Conservation (phyloP, 2,888 invertebrate species). For the Lypha dubia region DNA sequence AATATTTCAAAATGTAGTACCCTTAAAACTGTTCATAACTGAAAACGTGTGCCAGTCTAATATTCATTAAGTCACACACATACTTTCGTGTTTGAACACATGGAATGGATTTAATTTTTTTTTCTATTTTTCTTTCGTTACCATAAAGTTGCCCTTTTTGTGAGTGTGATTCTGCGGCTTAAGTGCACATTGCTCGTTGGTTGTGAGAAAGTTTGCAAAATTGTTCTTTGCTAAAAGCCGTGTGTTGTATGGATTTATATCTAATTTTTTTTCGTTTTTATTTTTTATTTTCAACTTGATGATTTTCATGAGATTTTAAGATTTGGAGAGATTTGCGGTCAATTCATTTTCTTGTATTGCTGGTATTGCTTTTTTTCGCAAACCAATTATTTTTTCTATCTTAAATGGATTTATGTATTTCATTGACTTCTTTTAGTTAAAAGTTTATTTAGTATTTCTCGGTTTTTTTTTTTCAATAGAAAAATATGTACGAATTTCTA, state of each 20-base stretch:
- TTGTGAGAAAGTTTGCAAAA: constrained; percentile 20
- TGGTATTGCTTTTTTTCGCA: constrained; percentile 16
- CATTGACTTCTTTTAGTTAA: constrained; percentile 32
- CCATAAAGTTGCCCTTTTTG: neutral
- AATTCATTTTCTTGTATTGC: constrained; percentile 56
- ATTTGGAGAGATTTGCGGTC: constrained; percentile 68
- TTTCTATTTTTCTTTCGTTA: neutral
- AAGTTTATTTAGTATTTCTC: neutral
- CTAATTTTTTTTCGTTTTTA: neutral
- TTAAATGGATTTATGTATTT: constrained; percentile 15
- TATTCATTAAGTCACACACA: neutral
- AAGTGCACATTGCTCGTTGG: constrained; percentile 24
- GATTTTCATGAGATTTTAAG: constrained; percentile 65
- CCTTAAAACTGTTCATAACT: too few relatives aligned
- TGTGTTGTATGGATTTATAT: constrained; percentile 35
- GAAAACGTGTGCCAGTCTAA: neutral
- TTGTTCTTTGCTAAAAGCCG: constrained; percentile 14
- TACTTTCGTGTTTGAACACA: neutral
- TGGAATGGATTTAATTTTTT: neutral
- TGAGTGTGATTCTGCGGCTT: constrained; percentile 35
- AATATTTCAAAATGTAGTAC: too few relatives aligned
- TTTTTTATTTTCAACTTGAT: constrained; percentile 58
- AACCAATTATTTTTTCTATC: constrained; percentile 48
- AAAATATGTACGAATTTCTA: too few relatives aligned
- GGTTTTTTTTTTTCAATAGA: neutral